phyloP scores from a whole-genome alignment of 2,113 vertebrate genomes.

The Gasterosteus aculeatus region DNA sequence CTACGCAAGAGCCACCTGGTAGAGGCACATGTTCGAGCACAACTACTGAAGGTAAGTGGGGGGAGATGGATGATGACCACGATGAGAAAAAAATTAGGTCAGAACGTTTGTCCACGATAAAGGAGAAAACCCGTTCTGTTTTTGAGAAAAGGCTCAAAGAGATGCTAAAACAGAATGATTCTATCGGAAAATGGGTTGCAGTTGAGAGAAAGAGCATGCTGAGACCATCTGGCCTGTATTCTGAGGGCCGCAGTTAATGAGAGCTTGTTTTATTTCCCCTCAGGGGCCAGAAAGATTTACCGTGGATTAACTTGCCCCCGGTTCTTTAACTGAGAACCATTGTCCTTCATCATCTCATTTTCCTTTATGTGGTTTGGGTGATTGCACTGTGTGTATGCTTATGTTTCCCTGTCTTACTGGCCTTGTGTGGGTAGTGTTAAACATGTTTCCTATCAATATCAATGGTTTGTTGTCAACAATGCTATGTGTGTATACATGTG shows the following conservation, averaged over 20 bases:
- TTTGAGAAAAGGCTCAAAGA: background rate
- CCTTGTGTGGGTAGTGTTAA: conserved; percentile 22
- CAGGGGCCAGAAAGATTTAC: conserved; percentile 80
- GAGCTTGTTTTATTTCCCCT: conserved; percentile 79
- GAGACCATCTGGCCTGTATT: conserved; percentile 78
- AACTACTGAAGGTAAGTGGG: conserved; percentile 84
- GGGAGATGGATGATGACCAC: conserved; percentile 2
- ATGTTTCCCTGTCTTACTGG: conserved; percentile 13
- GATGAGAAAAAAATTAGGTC: conserved; percentile 9
- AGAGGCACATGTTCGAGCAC: conserved; percentile 90
- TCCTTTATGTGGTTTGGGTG: conserved; percentile 35
- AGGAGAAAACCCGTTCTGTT: background rate
- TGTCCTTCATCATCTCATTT: conserved; percentile 67
- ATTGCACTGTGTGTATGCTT: conserved; percentile 14
- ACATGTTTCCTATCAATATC: conserved; percentile 1
- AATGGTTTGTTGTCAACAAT: conserved; percentile 10
- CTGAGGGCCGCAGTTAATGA: conserved; percentile 74
- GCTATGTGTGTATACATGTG: background rate
- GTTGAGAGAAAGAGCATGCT: conserved; percentile 35
- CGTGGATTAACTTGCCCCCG: conserved; percentile 77
- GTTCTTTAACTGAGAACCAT: conserved; percentile 68
- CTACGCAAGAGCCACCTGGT: conserved; percentile 90
- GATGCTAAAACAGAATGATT: background rate
- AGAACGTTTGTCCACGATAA: background rate
- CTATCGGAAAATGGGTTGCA: conserved; percentile 10